These are phyloP conservation scores for Urocyon cinereoargenteus DNA, from an alignment of 2,797 vertebrate genomes.

Conservation along the genomic window DNA sequence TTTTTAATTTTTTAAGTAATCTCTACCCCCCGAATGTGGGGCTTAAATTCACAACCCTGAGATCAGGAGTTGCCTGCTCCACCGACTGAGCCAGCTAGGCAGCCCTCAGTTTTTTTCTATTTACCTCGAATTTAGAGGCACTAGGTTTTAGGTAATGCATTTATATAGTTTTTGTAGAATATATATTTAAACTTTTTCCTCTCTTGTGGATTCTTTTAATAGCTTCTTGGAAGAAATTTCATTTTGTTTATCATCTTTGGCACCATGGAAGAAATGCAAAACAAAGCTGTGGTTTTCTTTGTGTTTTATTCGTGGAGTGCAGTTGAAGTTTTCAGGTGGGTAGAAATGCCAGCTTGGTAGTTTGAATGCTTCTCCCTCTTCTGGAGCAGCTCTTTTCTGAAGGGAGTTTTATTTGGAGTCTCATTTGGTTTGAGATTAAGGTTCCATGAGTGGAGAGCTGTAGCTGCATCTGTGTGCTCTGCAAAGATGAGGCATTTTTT, in stretches of 20 bases:
- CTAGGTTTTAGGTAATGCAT: constrained; percentile 27
- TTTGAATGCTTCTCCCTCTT: background rate
- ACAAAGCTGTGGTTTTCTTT: constrained; percentile 96
- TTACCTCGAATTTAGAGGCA: constrained; percentile 20
- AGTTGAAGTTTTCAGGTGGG: constrained; percentile 95
- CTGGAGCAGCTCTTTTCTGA: background rate
- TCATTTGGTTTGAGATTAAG: constrained; percentile 35
- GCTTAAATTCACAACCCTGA: background rate
- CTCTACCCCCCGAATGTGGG: background rate
- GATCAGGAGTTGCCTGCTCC: background rate
- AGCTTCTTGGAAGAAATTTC: constrained; percentile 96
- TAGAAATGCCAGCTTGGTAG: background rate
- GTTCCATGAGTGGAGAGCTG: background rate
- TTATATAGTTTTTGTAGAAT: background rate
- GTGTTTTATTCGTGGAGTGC: constrained; percentile 96
- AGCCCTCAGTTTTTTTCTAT: constrained; percentile 11
- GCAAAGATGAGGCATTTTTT: background rate
- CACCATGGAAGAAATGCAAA: constrained; percentile 95
- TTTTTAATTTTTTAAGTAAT: background rate
- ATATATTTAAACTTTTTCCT: constrained; percentile 41
- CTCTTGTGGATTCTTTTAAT: constrained; percentile 70
- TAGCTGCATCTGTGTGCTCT: background rate
- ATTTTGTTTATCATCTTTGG: constrained; percentile 97
- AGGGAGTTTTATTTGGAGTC: background rate
- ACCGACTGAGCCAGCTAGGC: background rate